Evolutionary conservation across 2,113 vertebrate genomes (phyloP).

Genomic region (Cranoglanis bouderius): DNA sequence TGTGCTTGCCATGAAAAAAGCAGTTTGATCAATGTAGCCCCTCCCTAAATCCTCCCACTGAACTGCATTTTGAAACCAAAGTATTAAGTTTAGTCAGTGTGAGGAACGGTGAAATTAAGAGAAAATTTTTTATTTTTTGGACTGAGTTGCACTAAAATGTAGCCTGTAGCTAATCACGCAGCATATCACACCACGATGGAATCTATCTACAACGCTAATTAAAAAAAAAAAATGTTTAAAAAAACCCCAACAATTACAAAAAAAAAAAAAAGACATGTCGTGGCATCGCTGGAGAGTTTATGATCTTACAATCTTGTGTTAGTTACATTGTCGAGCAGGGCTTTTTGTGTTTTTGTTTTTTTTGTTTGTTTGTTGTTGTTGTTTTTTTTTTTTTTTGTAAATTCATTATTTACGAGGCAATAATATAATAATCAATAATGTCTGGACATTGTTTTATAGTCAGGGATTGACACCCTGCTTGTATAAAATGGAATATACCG

Average conservation of each 20-base stretch:
- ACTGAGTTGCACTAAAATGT: constrained; percentile 94
- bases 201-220: constrained; percentile 87
- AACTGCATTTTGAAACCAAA: constrained; percentile 89
- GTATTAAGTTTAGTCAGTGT: constrained; percentile 80
- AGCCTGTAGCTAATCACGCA: constrained; percentile 80
- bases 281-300: constrained; percentile 84
- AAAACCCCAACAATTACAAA: constrained; percentile 14
- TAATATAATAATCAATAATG: constrained; percentile 89
- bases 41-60: constrained; percentile 80
- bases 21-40: constrained; percentile 87
- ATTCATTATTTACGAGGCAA: constrained; percentile 94
- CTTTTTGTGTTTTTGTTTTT: constrained; percentile 78
- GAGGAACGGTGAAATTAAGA: constrained; percentile 71
- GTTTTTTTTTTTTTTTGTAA: constrained; percentile 73
- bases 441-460: constrained; percentile 86
- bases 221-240: constrained; percentile 48
- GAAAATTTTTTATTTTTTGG: constrained; percentile 62
- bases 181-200: constrained; percentile 76
- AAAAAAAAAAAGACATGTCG: constrained; percentile 63
- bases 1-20: constrained; percentile 87
- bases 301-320: constrained; percentile 76
- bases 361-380: constrained; percentile 67
- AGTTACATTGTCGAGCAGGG: constrained; percentile 88
- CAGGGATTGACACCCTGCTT: constrained; percentile 98
- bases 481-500: constrained; percentile 84